Evolutionary conservation across 2,888 invertebrate genomes (phyloP).

Genomic region (Fragum whitleyi): DNA sequence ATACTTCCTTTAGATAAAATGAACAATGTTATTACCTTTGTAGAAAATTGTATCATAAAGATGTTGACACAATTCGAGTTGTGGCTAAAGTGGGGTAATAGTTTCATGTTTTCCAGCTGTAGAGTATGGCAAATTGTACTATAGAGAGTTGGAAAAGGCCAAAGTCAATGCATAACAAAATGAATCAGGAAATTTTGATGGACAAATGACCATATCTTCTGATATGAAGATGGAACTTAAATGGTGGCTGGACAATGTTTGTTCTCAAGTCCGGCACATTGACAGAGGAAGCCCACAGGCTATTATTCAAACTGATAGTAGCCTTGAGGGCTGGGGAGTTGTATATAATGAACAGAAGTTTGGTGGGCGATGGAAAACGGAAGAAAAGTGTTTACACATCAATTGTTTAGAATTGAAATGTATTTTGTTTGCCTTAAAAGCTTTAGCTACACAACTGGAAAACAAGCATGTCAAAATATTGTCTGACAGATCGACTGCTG

Average conservation of each 20-base stretch:
- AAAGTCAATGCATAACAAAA: neutral
- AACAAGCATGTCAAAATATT: slow-evolving; percentile 13
- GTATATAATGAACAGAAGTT: neutral
- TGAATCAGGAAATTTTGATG: neutral
- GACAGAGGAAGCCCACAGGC: neutral
- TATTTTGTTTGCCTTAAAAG: slow-evolving; percentile 13
- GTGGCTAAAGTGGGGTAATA: slow-evolving; percentile 17
- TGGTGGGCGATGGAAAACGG: slow-evolving; percentile 19
- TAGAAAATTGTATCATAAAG: neutral
- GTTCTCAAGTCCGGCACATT: neutral
- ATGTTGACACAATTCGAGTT: neutral
- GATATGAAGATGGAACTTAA: neutral
- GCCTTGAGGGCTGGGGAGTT: neutral
- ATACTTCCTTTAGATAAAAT: no score
- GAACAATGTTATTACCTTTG: neutral
- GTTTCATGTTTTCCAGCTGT: slow-evolving; percentile 22
- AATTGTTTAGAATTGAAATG: slow-evolving; percentile 29
- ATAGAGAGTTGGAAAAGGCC: no score
- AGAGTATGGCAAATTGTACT: slow-evolving; percentile 20
- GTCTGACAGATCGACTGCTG: neutral
- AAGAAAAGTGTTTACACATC: slow-evolving; percentile 18
- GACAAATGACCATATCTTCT: neutral
- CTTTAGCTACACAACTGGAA: neutral
- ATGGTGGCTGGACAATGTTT: neutral
- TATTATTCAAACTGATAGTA: neutral